A percentile compares a stretch with the other conserved stretches of the same genome.
These are phyloP conservation scores for Solen grandis DNA, from an alignment of 1,140 invertebrate genomes.

Conservation along the genomic window DNA sequence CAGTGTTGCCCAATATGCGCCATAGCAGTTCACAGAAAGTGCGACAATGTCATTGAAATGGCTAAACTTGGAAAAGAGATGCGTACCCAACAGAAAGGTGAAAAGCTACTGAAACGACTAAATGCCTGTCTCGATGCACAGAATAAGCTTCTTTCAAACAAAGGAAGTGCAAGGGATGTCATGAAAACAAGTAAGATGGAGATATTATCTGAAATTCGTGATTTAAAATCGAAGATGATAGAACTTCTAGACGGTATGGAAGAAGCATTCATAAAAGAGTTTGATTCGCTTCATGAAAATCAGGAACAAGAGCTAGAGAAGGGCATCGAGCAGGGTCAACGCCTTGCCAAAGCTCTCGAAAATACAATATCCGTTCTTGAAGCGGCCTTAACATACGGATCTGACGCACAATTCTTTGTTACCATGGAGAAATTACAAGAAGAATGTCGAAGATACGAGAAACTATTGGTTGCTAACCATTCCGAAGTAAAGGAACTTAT, in stretches of 20 bases:
- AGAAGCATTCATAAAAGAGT: slow-evolving; percentile 26
- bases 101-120: slow-evolving; percentile 36
- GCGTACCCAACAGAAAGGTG: slow-evolving; percentile 25
- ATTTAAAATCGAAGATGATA: slow-evolving; percentile 26
- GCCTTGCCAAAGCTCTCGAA: neutral
- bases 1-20: slow-evolving; percentile 41
- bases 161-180: neutral
- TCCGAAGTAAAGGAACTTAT: slow-evolving; percentile 36
- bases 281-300: slow-evolving; percentile 31
- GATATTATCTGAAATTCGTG: slow-evolving; percentile 30
- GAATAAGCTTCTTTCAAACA: neutral
- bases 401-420: slow-evolving; percentile 32
- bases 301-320: slow-evolving; percentile 13
- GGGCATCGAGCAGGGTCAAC: slow-evolving; percentile 13
- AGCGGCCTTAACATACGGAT: slow-evolving; percentile 24
- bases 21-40: slow-evolving; percentile 30
- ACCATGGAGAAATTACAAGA: slow-evolving; percentile 44
- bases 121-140: slow-evolving; percentile 36
- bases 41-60: slow-evolving; percentile 42
- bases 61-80: slow-evolving; percentile 36
- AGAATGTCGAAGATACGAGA: slow-evolving; percentile 40
- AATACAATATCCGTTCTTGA: slow-evolving; percentile 23
- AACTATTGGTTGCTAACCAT: slow-evolving; percentile 5
- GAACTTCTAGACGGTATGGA: slow-evolving; percentile 37
- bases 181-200: slow-evolving; percentile 7